Conservation (phyloP, 2,888 invertebrate genomes). For the Theretra japonica region DNA sequence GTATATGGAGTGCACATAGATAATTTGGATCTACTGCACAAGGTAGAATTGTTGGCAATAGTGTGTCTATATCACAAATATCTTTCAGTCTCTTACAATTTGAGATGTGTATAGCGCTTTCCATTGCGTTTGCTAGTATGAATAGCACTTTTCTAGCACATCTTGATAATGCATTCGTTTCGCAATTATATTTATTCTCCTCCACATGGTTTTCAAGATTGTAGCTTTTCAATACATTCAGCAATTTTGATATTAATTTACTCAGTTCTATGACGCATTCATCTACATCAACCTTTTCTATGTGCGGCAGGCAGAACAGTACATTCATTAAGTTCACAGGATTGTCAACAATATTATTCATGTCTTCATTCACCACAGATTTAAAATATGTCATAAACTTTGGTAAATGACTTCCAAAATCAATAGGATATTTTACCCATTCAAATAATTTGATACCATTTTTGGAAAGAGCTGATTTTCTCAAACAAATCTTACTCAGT, state of each 20-base stretch:
- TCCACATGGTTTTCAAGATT: slow-evolving; percentile 61
- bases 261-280: slow-evolving; percentile 62
- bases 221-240: slow-evolving; percentile 60
- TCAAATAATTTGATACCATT: slow-evolving; percentile 85
- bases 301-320: slow-evolving; percentile 84
- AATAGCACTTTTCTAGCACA: slow-evolving; percentile 80
- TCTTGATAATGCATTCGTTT: slow-evolving; percentile 60
- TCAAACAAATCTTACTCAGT: slow-evolving; percentile 87
- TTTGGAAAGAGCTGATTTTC: slow-evolving; percentile 87
- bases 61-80: slow-evolving; percentile 70
- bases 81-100: slow-evolving; percentile 75
- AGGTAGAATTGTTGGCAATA: slow-evolving; percentile 75
- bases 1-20: slow-evolving; percentile 76
- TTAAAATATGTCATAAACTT: slow-evolving; percentile 71
- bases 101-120: slow-evolving; percentile 85
- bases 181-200: slow-evolving; percentile 63
- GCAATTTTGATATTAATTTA: slow-evolving; percentile 61
- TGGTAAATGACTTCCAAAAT: slow-evolving; percentile 76
- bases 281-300: slow-evolving; percentile 75
- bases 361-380: slow-evolving; percentile 60
- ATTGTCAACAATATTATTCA: slow-evolving; percentile 67
- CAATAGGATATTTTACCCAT: slow-evolving; percentile 88
- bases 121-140: slow-evolving; percentile 83
- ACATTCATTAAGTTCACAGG: slow-evolving; percentile 76
- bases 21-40: slow-evolving; percentile 75